These are phyloP conservation scores for Coenobita brevimanus DNA, from an alignment of 1,140 invertebrate species.

Conservation along the genomic window DNA sequence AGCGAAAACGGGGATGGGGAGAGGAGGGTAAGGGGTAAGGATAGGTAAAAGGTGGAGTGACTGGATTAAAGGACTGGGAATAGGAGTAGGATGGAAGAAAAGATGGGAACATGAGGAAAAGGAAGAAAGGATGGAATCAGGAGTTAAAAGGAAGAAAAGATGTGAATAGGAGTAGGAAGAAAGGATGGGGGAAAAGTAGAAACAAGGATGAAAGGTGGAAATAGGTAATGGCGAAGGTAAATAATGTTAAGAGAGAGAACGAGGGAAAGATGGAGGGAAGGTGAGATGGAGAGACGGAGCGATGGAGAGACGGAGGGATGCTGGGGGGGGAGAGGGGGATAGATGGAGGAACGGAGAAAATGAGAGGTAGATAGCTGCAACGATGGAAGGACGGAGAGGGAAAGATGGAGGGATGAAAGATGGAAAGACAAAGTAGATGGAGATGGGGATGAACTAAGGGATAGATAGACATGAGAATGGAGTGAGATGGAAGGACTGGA, in stretches of 20 bases:
- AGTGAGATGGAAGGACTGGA: background rate
- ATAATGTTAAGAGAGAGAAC: background rate
- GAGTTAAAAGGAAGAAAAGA: no score
- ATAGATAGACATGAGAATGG: background rate
- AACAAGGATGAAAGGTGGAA: background rate
- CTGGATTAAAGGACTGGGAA: background rate
- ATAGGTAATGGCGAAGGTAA: background rate
- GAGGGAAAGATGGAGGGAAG: background rate
- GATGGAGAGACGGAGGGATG: background rate
- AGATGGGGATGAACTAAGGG: background rate
- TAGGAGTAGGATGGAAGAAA: background rate
- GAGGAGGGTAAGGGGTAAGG: background rate
- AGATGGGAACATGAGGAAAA: background rate
- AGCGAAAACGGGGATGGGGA: background rate
- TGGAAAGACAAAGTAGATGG: background rate
- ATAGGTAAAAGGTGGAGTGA: background rate
- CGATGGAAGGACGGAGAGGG: background rate
- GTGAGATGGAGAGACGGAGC: background rate
- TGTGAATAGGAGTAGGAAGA: no score
- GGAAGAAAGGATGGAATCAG: background rate
- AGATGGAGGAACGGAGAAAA: background rate
- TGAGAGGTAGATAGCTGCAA: background rate
- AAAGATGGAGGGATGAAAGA: background rate
- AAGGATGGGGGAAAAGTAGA: background rate
- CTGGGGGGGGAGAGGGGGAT: no score